Conservation (phyloP, 2,113 vertebrate genomes). For the Microcebus jonahi region DNA sequence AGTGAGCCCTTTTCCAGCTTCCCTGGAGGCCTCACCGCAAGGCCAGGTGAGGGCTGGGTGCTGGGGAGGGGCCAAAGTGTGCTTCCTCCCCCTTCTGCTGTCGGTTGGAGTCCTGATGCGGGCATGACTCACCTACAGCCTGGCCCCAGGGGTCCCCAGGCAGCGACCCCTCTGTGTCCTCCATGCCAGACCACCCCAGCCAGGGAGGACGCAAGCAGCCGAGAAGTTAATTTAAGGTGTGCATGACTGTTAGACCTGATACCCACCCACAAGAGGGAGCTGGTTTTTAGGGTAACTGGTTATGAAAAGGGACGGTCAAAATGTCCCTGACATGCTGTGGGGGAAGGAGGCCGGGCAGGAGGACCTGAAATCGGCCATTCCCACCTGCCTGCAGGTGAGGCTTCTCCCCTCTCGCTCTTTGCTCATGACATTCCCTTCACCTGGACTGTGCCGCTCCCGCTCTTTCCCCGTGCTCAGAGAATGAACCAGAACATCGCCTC, state of each 20-base stretch:
- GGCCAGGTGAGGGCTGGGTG: not conserved
- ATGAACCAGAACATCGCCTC: not conserved
- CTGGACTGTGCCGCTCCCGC: not conserved
- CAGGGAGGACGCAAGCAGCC: not conserved
- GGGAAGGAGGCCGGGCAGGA: not conserved
- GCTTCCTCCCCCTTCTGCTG: not conserved
- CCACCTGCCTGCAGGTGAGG: not conserved
- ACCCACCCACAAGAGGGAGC: not conserved
- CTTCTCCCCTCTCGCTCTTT: not conserved
- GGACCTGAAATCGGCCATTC: not conserved
- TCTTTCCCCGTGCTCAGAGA: not conserved
- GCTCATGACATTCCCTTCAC: not conserved
- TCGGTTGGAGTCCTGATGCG: not conserved
- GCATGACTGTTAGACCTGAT: not conserved
- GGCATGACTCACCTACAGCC: fast-evolving
- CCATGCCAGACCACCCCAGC: not conserved
- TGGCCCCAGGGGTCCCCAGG: not conserved
- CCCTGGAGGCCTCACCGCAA: not conserved
- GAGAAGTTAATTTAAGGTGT: not conserved
- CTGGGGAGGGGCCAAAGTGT: not conserved
- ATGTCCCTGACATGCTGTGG: not conserved
- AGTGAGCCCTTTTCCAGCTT: not conserved
- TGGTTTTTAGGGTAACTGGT: not conserved
- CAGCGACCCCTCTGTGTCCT: not conserved
- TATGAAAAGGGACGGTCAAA: not conserved